These are phyloP conservation scores for Acromyrmex charruanus DNA, from an alignment of 1,140 invertebrate species.

Conservation along the genomic window DNA sequence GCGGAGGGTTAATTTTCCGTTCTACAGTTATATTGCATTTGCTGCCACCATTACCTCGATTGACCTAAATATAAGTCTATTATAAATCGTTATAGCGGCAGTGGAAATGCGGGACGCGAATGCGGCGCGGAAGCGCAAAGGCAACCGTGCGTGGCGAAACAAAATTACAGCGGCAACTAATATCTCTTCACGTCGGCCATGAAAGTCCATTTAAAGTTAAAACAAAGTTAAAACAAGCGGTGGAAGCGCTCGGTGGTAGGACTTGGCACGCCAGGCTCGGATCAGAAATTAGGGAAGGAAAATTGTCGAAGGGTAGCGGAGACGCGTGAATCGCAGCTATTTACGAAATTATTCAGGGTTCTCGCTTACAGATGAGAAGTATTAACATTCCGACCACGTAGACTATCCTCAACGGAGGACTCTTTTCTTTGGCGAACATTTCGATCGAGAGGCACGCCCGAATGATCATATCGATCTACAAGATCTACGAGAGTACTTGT, in stretches of 20 bases:
- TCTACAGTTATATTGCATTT: constrained; percentile 40
- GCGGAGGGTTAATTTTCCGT: constrained; percentile 31
- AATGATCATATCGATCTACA: constrained; percentile 28
- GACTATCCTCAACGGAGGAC: not conserved
- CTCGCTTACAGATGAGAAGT: not conserved
- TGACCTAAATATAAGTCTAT: constrained; percentile 56
- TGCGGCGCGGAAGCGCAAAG: constrained; percentile 27
- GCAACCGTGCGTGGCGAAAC: constrained; percentile 57
- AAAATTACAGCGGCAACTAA: constrained; percentile 58
- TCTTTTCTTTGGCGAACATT: constrained; percentile 22
- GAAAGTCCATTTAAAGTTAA: constrained; percentile 63
- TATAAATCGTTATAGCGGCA: constrained; percentile 47
- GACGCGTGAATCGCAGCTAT: constrained; percentile 58
- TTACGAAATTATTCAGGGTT: constrained; percentile 70
- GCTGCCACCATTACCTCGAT: constrained; percentile 40
- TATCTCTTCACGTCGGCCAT: constrained; percentile 41
- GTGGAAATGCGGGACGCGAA: constrained; percentile 21
- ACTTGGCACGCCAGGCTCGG: constrained; percentile 28
- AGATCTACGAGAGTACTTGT: constrained; percentile 21
- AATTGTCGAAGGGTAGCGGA: not conserved
- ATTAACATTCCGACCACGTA: constrained; percentile 51
- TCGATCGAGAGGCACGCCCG: constrained; percentile 30
- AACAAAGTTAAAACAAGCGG: constrained; percentile 56
- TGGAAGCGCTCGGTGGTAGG: not conserved
- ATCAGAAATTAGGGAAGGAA: constrained; percentile 49